Evolutionary conservation across 2,888 invertebrate species (phyloP).

Genomic region (Xylocampa areola): DNA sequence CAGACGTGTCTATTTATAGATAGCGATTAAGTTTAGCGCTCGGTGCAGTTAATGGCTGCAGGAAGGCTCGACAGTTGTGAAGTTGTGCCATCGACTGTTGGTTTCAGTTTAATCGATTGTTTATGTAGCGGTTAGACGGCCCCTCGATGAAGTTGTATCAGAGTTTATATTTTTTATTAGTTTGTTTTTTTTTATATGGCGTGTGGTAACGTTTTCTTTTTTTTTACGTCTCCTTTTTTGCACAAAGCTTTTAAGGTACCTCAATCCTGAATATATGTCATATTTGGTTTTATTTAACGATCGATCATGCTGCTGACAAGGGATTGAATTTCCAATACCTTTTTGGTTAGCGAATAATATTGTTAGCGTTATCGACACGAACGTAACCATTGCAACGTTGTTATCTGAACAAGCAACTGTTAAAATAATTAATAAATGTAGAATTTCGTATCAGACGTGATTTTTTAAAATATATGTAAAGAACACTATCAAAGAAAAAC

Average conservation of each 20-base stretch:
- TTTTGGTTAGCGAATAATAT: too few relatives aligned
- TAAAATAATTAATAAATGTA: too few relatives aligned
- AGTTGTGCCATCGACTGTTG: conserved; percentile 60
- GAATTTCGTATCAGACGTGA: too few relatives aligned
- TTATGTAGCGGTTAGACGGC: conserved; percentile 61
- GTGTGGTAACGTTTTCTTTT: background rate
- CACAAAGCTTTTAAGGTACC: too few relatives aligned
- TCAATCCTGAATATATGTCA: too few relatives aligned
- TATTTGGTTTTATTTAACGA: too few relatives aligned
- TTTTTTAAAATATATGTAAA: background rate
- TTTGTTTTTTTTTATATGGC: conserved; percentile 5
- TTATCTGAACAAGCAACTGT: too few relatives aligned
- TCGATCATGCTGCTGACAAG: too few relatives aligned
- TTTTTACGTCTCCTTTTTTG: too few relatives aligned
- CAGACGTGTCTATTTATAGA: conserved; percentile 86
- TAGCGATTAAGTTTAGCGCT: conserved; percentile 76
- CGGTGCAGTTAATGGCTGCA: conserved; percentile 70
- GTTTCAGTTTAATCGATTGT: conserved; percentile 69
- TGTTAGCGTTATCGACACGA: too few relatives aligned
- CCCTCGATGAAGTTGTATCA: conserved; percentile 46
- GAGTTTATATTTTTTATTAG: conserved; percentile 34
- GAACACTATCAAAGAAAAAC: conserved; percentile 28
- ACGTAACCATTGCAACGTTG: too few relatives aligned
- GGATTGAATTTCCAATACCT: too few relatives aligned
- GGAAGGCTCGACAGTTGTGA: conserved; percentile 61